Base-by-base conservation (phyloP, 2,113 vertebrate genomes). In the Dolichotis patagonum region DNA sequence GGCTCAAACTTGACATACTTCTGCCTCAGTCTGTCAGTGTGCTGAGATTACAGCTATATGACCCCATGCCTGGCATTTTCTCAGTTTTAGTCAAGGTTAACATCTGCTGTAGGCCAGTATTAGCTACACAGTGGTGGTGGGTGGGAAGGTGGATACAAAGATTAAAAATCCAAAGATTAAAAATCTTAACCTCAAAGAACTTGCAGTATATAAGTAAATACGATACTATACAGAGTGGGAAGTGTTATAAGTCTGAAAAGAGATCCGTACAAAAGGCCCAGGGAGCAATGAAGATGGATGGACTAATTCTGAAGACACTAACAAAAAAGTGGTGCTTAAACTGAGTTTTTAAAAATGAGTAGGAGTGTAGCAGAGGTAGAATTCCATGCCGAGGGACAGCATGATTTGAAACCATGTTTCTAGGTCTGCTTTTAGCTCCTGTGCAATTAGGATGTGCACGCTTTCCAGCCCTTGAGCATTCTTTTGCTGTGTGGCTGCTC, bases 271-370 rank as follows among this genome's bases (percentile, higher is more conserved):
- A 20, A 49, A 90, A 90, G 75, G 49, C 92, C 60, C 62, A 67
- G 43, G 54, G 62, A 93, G 13, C 9, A 58, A 32, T 71, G 56
- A 87, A 35, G 86, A 81, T 16, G 12, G 43, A 49, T 41, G 69
- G 41, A 38, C 78, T 80, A 82, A 77, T 69, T 81, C 77, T 3
- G 16, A 96, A 93, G 65, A 88, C 22, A 85, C 35, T 75, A 84
- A 83, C 65, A 75, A 60, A 85, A 81, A 85, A 52, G 13, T 91
- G 38, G 26, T 81, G 9, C 85, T 73, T 96, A 86, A 90, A 88
- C 22, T 75, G 54, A 77, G 14, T 71, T 95, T 35, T 95, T 93
- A 81, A 73, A 65, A 93, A 49, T 22, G 24, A 69, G 28, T 62
- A 69, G 67, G 87, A 65, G 62, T 62, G 24, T 75, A 75, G 49